A percentile compares a stretch with the other conserved stretches of the same genome.
Evolutionary conservation across 1,140 invertebrate species (phyloP).

Genomic region (Bemisia tabaci): DNA sequence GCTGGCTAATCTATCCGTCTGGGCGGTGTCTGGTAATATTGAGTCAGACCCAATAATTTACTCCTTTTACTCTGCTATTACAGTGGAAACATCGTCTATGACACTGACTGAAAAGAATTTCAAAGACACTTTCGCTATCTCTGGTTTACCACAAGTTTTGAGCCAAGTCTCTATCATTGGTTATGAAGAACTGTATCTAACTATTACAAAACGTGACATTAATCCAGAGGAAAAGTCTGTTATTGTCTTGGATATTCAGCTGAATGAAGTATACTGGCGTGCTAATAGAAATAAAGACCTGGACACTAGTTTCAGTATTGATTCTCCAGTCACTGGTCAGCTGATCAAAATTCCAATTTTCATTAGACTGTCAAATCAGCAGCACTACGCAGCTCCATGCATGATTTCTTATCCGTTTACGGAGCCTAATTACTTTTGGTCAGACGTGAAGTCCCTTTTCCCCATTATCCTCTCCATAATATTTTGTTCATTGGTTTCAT

Average conservation of each 20-base stretch:
- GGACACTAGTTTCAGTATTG: not conserved
- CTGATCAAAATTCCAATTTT: not conserved
- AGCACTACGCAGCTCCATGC: not conserved
- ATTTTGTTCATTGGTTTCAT: not conserved
- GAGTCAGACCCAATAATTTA: not conserved
- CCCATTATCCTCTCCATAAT: not conserved
- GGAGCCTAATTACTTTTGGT: not conserved
- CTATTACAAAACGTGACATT: not conserved
- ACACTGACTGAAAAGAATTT: not conserved
- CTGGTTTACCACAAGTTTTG: not conserved
- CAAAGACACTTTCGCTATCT: not conserved
- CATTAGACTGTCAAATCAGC: not conserved
- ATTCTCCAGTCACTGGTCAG: not conserved
- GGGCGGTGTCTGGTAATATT: not conserved
- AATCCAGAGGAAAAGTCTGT: not conserved
- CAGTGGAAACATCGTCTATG: not conserved
- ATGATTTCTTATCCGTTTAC: not conserved
- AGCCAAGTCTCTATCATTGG: not conserved
- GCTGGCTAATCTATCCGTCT: not conserved
- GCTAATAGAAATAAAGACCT: not conserved
- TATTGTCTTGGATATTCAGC: not conserved
- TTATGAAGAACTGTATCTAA: not conserved
- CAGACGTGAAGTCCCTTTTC: not conserved
- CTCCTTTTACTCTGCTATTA: not conserved
- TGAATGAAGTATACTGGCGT: not conserved